These are phyloP conservation scores for Ecdyonurus torrentis DNA, from an alignment of 2,888 invertebrate species.

Conservation along the genomic window DNA sequence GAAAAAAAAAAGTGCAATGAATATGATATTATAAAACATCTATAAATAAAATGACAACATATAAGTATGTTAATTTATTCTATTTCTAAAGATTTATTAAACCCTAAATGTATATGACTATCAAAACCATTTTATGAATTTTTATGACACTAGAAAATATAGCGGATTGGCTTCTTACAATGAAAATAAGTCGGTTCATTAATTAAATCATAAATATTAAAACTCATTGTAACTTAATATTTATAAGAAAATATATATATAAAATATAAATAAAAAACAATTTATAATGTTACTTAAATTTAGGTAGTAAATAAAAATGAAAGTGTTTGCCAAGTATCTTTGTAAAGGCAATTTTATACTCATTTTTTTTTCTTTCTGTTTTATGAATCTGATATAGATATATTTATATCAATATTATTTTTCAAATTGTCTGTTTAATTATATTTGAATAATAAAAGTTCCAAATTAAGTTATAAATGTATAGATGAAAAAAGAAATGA, in stretches of 20 bases:
- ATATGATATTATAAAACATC: neutral
- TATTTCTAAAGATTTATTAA: too few relatives aligned
- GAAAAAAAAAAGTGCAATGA: neutral
- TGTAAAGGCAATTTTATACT: neutral
- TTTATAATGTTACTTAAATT: neutral
- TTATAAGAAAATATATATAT: too few relatives aligned
- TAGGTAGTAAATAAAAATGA: neutral
- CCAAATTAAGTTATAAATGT: neutral
- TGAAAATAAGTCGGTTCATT: neutral
- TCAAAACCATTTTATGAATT: too few relatives aligned
- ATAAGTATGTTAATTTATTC: too few relatives aligned
- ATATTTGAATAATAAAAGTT: neutral
- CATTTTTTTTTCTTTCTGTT: neutral
- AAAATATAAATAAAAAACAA: too few relatives aligned
- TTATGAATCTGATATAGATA: neutral
- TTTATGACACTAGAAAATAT: neutral
- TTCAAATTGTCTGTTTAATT: neutral
- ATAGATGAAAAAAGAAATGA: neutral
- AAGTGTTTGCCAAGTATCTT: neutral
- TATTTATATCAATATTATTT: neutral
- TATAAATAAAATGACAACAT: too few relatives aligned
- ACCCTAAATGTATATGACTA: too few relatives aligned
- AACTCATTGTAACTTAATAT: neutral
- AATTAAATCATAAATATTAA: too few relatives aligned
- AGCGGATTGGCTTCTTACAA: neutral